Evolutionary conservation across 2,888 invertebrate genomes (phyloP).

Genomic region (Luperina testacea): DNA sequence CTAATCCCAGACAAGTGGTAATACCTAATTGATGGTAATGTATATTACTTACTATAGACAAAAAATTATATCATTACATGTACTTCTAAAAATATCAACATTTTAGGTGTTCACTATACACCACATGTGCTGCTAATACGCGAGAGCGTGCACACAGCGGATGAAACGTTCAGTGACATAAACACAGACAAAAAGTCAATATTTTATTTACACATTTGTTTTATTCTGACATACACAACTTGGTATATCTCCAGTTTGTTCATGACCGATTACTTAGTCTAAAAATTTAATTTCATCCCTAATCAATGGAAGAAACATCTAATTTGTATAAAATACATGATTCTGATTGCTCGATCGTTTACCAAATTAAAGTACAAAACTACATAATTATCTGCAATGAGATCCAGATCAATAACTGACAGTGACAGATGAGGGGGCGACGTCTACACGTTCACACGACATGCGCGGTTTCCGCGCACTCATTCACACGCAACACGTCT

Average conservation of each 20-base stretch:
- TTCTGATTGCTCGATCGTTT: slow-evolving; percentile 84
- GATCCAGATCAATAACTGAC: slow-evolving; percentile 83
- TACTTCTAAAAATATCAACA: slow-evolving; percentile 48
- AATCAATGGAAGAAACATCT: slow-evolving; percentile 87
- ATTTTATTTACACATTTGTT: slow-evolving; percentile 88
- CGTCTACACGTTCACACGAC: slow-evolving; percentile 68
- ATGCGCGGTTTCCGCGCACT: slow-evolving; percentile 62
- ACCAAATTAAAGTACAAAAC: slow-evolving; percentile 86
- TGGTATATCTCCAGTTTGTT: slow-evolving; percentile 88
- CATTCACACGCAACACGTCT: slow-evolving; percentile 61
- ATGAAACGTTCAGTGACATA: slow-evolving; percentile 60
- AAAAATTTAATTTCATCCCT: slow-evolving; percentile 84
- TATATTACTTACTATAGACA: slow-evolving; percentile 44
- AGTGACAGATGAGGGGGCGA: slow-evolving; percentile 73
- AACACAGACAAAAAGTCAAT: slow-evolving; percentile 85
- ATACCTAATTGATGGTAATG: slow-evolving; percentile 51
- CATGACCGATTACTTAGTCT: slow-evolving; percentile 88
- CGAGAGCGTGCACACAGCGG: slow-evolving; percentile 28
- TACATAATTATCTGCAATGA: slow-evolving; percentile 84
- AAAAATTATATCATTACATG: slow-evolving; percentile 32
- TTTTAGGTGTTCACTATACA: slow-evolving; percentile 31
- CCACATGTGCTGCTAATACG: slow-evolving; percentile 27
- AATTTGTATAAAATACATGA: slow-evolving; percentile 89
- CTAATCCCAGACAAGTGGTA: slow-evolving; percentile 62
- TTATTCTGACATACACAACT: slow-evolving; percentile 86